Conservation (phyloP, 2,888 invertebrate genomes). For the Oscheius sp. region DNA sequence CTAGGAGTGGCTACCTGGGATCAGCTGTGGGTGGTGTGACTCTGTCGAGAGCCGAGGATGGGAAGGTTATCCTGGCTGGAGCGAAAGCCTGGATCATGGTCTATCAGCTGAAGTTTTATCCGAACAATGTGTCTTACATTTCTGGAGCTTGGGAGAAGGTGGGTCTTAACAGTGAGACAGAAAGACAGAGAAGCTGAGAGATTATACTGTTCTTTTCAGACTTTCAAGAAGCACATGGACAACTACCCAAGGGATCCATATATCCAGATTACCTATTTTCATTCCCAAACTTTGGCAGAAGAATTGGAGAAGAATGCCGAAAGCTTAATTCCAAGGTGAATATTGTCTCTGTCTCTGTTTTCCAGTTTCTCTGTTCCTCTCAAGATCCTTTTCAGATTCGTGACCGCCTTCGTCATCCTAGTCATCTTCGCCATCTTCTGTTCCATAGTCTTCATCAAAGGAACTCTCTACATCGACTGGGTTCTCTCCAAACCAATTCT, state of each 20-base stretch:
- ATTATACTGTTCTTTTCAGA: constrained; percentile 39
- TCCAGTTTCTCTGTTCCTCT: not conserved
- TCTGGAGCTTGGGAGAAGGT: constrained; percentile 64
- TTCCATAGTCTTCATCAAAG: constrained; percentile 60
- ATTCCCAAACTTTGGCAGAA: constrained; percentile 85
- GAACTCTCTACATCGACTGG: constrained; percentile 80
- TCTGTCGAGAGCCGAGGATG: constrained; percentile 48
- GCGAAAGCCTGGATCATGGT: constrained; percentile 68
- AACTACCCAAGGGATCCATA: constrained; percentile 52
- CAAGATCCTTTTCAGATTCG: constrained; percentile 49
- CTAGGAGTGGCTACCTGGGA: constrained; percentile 62
- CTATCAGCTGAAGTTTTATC: constrained; percentile 65
- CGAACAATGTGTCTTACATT: constrained; percentile 56
- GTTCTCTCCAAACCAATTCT: constrained; percentile 89
- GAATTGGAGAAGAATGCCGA: constrained; percentile 91
- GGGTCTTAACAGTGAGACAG: too few relatives aligned
- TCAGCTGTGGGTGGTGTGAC: constrained; percentile 61
- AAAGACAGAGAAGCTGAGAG: not conserved
- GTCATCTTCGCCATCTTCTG: constrained; percentile 61
- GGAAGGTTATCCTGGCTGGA: constrained; percentile 49
- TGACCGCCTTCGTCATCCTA: constrained; percentile 59
- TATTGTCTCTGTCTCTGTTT: not conserved
- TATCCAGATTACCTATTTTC: constrained; percentile 64
- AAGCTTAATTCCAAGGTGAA: constrained; percentile 75
- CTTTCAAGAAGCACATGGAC: constrained; percentile 57